Evolutionary conservation across 2,888 invertebrate species (phyloP).

Genomic region (Pardosa pseudoannulata): DNA sequence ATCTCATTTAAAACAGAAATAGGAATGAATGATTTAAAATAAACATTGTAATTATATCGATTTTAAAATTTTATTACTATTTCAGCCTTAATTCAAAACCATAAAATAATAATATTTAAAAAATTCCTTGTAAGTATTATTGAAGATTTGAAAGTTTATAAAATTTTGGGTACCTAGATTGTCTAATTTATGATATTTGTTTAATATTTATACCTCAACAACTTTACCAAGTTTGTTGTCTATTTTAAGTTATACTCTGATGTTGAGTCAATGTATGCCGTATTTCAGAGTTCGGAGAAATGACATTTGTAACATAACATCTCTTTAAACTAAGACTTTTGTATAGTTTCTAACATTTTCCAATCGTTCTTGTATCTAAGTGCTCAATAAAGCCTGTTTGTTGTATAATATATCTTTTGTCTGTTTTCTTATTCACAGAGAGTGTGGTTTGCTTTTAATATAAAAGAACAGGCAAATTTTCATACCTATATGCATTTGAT

Average conservation of each 20-base stretch:
- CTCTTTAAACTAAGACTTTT: slow-evolving; percentile 41
- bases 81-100: too few species aligned
- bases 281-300: slow-evolving; percentile 2
- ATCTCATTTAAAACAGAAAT: too few species aligned
- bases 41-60: too few species aligned
- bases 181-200: neutral
- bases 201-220: neutral
- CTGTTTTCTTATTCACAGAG: too few species aligned
- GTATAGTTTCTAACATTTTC: slow-evolving; percentile 69
- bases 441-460: too few species aligned
- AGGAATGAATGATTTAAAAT: too few species aligned
- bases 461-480: too few species aligned
- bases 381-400: slow-evolving; percentile 71
- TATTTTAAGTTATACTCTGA: neutral
- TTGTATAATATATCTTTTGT: slow-evolving; percentile 1
- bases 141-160: too few species aligned
- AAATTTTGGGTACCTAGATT: neutral
- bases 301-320: slow-evolving; percentile 63
- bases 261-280: neutral
- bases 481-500: too few species aligned
- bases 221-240: neutral
- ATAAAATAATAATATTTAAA: too few species aligned
- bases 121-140: too few species aligned
- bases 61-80: too few species aligned
- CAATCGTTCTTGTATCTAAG: slow-evolving; percentile 55